phyloP scores from a whole-genome alignment of 2,797 vertebrate genomes.

The Pseudocheirus occidentalis region DNA sequence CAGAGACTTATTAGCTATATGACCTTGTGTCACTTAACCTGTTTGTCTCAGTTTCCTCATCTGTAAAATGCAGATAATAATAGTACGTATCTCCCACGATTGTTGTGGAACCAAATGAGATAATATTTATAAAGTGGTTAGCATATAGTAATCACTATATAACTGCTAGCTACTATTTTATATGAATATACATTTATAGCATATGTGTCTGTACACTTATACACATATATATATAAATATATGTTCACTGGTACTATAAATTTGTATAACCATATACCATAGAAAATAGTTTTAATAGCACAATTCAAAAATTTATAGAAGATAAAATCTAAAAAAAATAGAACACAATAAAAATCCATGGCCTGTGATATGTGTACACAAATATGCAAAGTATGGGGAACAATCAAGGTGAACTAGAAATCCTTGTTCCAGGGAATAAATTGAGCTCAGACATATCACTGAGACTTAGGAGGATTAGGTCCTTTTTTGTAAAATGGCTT shows the following conservation, averaged over 20 bases:
- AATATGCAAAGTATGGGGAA: neutral
- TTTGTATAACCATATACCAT: neutral
- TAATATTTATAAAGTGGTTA: neutral
- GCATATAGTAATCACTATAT: neutral
- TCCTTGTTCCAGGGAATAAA: neutral
- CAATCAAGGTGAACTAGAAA: neutral
- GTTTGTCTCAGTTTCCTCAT: neutral
- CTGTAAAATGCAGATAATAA: neutral
- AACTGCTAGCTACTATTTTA: neutral
- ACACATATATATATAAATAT: too few species aligned
- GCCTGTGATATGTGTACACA: neutral
- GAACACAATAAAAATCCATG: neutral
- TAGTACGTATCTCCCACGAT: neutral
- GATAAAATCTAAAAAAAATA: neutral
- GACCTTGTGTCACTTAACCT: neutral
- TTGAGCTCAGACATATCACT: neutral
- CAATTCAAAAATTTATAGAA: neutral
- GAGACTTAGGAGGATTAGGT: neutral
- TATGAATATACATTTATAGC: neutral
- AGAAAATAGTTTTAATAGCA: neutral
- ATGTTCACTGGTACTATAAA: too few species aligned
- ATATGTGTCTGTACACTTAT: too few species aligned
- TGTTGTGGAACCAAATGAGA: neutral
- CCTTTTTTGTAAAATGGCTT: neutral
- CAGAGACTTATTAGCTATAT: neutral